Evolutionary conservation across 2,113 vertebrate species (phyloP).

Genomic region (Picathartes gymnocephalus): DNA sequence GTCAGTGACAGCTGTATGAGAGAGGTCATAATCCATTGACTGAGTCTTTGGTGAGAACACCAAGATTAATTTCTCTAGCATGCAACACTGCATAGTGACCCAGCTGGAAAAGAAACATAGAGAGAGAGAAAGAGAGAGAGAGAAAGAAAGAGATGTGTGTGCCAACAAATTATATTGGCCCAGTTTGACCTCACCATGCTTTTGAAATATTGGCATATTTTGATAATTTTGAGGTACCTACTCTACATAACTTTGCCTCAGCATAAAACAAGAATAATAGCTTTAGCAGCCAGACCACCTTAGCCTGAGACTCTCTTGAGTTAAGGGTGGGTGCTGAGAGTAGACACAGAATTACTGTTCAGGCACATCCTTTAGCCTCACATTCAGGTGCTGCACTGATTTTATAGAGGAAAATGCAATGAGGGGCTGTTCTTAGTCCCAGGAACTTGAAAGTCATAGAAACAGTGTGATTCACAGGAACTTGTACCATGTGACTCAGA

Average conservation of each 20-base stretch:
- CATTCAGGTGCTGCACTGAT: not conserved
- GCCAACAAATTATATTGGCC: not conserved
- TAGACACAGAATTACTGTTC: not conserved
- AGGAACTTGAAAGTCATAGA: not conserved
- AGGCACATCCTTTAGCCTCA: not conserved
- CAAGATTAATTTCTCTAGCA: not conserved
- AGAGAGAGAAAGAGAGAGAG: rapidly evolving
- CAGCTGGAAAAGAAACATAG: not conserved
- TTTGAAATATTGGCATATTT: not conserved
- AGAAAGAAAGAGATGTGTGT: not conserved
- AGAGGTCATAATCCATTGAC: not conserved
- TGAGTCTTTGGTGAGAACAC: not conserved
- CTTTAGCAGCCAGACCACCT: not conserved
- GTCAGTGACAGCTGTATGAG: not conserved
- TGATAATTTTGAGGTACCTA: not conserved
- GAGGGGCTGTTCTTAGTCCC: not conserved
- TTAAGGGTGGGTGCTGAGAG: not conserved
- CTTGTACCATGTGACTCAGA: not conserved
- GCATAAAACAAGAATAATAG: not conserved
- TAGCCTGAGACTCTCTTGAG: not conserved
- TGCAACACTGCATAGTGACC: not conserved
- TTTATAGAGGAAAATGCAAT: not conserved
- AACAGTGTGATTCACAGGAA: not conserved
- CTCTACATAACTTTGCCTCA: not conserved
- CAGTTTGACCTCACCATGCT: not conserved